Evolutionary conservation across 2,888 invertebrate genomes (phyloP).

Genomic region (Linnaemya vulpina): DNA sequence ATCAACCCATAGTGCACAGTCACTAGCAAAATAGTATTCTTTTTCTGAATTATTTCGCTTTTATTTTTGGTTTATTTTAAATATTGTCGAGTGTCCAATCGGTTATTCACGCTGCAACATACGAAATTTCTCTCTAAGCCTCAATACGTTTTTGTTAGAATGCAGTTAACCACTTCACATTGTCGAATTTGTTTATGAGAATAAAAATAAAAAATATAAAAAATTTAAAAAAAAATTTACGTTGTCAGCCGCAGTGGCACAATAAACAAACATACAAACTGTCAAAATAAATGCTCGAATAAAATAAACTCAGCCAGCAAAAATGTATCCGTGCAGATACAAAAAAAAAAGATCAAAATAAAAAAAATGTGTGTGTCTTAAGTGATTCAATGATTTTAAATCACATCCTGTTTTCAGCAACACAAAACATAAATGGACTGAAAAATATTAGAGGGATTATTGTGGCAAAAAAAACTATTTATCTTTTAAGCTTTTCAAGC

Average conservation of each 20-base stretch:
- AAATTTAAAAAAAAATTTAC: conserved; percentile 31
- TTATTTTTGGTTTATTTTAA: not conserved
- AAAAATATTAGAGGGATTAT: not conserved
- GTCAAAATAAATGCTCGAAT: conserved; percentile 37
- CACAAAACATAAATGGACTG: not conserved
- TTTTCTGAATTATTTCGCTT: not conserved
- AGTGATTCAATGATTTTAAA: conserved; percentile 9
- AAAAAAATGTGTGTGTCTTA: not conserved
- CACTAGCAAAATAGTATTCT: not conserved
- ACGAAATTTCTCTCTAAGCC: conserved; percentile 15
- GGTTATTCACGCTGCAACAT: not conserved
- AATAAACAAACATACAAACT: conserved; percentile 35
- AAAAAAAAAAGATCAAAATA: not conserved
- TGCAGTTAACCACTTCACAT: conserved; percentile 11
- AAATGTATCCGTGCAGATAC: conserved; percentile 52
- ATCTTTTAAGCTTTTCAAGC: not conserved
- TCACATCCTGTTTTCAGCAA: conserved; percentile 20
- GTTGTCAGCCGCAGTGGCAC: conserved; percentile 55
- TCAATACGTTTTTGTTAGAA: conserved; percentile 54
- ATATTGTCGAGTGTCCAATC: not conserved
- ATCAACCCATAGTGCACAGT: not conserved
- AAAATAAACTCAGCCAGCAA: conserved; percentile 61
- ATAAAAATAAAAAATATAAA: no score
- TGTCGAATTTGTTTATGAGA: conserved; percentile 8
- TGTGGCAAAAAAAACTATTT: not conserved